Percentiles rank a stretch among this genome's conserved stretches.
Evolutionary conservation across 2,888 invertebrate species (phyloP).

Genomic region (Drosophila setosimentum): DNA sequence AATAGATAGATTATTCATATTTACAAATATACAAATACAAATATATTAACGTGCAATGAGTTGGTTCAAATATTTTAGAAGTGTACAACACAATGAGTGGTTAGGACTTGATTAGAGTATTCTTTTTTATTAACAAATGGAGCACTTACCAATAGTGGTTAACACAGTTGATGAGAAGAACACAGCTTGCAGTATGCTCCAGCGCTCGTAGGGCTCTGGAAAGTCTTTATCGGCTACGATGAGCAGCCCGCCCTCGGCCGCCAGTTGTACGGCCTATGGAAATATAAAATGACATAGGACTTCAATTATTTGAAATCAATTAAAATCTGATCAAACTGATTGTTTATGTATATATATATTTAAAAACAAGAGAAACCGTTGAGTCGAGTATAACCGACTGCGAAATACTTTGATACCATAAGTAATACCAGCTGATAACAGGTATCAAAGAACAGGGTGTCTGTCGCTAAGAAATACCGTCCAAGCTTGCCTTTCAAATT

Average conservation of each 20-base stretch:
- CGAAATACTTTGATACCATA: not conserved
- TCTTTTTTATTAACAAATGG: not conserved
- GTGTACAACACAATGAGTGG: not conserved
- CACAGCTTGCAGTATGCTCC: slow-evolving; percentile 93
- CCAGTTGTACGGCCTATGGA: slow-evolving; percentile 88
- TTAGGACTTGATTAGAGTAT: not conserved
- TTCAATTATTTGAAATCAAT: not conserved
- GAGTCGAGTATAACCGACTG: not conserved
- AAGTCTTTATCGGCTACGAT: slow-evolving; percentile 87
- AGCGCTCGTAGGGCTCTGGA: slow-evolving; percentile 88
- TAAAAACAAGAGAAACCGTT: not conserved
- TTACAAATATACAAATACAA: not conserved
- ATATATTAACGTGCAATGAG: not conserved
- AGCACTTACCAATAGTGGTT: slow-evolving; percentile 92
- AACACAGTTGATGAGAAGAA: slow-evolving; percentile 96
- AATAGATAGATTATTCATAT: not conserved
- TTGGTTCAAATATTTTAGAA: not conserved
- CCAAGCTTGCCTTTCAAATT: no score
- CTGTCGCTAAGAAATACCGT: no score
- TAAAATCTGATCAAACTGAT: not conserved
- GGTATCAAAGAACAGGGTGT: not conserved
- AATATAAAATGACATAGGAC: not conserved
- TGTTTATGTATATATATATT: not conserved
- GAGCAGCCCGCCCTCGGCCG: slow-evolving; percentile 89
- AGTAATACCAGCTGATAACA: not conserved